Evolutionary conservation across 2,888 invertebrate genomes (phyloP), one percentile per base, ranked within the genome.

Genomic region (Euzetes globulus): DNA sequence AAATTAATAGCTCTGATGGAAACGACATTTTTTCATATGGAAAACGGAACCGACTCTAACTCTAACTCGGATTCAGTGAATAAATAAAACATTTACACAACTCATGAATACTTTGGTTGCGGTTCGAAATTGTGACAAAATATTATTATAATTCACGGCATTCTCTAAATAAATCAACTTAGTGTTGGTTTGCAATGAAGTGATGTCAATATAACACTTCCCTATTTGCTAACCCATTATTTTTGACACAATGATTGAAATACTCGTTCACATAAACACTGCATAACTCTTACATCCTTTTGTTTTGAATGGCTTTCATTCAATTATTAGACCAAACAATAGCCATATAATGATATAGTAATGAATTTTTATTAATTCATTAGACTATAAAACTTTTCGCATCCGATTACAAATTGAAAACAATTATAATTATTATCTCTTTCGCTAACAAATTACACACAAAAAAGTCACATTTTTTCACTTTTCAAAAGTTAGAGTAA

Each of bases 201-300:
- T 58, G 22, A 58, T 58, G 58, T 58, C 58, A 58, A 58, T 58
- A 58, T 27, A 27, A 58, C n/a, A 19, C 4, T 19, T 58, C 58
- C 27, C 27, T 27, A 58, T 58, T 58, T 27, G 58, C 58, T 22
- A 58, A 58, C 6, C 58, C 5, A 58, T 27, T 58, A 58, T 58
- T 7, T 58, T 58, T 58, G 58, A 58, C 27, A 58, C 25, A 27
- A 27, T 58, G 58, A 58, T 58, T 58, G 58, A 58, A 19, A 25
- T 9, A 1, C 19, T 25, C 27, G 17, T 50, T n/a, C 19, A 47
- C 17, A 47, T 47, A 47, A 11, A 47, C 47, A 17, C 47, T 47
- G n/a, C 19, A 2, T 19, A 19, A 50, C 4, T 11, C 6, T 11
- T 50, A 1, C 13, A 13, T 9, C 11, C 11, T 11, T 13, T 41